Base-by-base conservation (phyloP, 2,113 vertebrate genomes). In the Pipa parva region DNA sequence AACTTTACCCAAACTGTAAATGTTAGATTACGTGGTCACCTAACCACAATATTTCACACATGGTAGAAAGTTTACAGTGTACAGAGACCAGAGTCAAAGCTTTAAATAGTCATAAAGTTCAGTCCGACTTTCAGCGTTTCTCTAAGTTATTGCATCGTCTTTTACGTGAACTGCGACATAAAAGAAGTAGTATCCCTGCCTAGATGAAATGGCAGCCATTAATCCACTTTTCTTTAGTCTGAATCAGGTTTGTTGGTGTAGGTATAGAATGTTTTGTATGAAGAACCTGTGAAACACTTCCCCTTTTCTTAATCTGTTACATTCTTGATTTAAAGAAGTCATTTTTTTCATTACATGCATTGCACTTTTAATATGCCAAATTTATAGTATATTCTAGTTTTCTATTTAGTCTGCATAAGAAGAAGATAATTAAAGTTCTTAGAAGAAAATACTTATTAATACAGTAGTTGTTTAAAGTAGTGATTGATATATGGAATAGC, bases 31-130 rank as follows among this genome's bases (percentile, higher is more conserved):
- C 31, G 20, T 27, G 29, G 25, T 42, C 25, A 33, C 11, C 57
- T 39, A 27, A 29, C 33, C 58, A 49, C 26, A 61, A 25, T 70
- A 54, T 50, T 54, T 61, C 28, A 22, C 45, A 51, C 46, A 28
- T 36, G 46, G 36, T 20, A 39, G 13, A 70, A 59, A 18, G 21
- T 70, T 61, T 61, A 61, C 48, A 45, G n/a, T 24, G 22, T 27
- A 51, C 33, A 22, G 31, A 52, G 22, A 51, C 13, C 31, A 61
- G 25, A 36, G 36, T n/a, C 17, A 7, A 61, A 27, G 48, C 26
- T 70, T 70, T 70, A 70, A 27, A 54, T 33, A 52, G 33, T 18
- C 31, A 52, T 70, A 70, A 61, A 70, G 18, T 49, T 45, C 13
- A 54, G 26, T 9, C 13, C 25, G 22, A 21, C 25, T 28, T 48